These are phyloP conservation scores for Chaetophractus vellerosus DNA, from an alignment of 2,797 vertebrate species.

Conservation along the genomic window DNA sequence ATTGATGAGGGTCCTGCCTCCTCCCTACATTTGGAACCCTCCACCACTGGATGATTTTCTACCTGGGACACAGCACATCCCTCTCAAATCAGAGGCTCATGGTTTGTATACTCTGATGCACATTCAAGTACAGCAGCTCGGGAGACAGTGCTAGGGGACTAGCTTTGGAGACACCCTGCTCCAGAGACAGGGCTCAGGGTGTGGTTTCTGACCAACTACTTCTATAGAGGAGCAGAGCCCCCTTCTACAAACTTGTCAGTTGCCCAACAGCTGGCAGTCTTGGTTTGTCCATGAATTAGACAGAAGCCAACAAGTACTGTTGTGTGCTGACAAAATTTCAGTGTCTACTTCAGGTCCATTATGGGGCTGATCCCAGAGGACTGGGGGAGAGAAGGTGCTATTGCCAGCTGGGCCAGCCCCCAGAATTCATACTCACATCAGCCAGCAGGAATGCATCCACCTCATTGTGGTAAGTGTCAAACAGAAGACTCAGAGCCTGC, in stretches of 20 bases:
- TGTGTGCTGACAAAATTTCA: not conserved
- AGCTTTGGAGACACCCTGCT: not conserved
- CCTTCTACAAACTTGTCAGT: not conserved
- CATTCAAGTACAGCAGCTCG: not conserved
- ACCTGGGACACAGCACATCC: not conserved
- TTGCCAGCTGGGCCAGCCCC: not conserved
- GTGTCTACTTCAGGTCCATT: not conserved
- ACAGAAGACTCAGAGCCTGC: conserved; percentile 96
- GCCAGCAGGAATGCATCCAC: conserved; percentile 95
- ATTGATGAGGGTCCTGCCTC: not conserved
- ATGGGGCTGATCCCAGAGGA: not conserved
- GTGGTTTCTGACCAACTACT: not conserved
- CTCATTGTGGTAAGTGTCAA: conserved; percentile 97
- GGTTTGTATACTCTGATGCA: not conserved
- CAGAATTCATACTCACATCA: conserved; percentile 90
- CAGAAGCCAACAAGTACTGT: not conserved
- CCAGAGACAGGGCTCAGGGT: not conserved
- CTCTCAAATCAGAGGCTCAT: not conserved
- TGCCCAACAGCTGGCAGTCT: not conserved
- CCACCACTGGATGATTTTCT: not conserved
- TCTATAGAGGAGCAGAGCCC: not conserved
- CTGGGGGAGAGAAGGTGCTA: not conserved
- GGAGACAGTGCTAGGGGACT: not conserved
- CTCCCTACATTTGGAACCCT: not conserved
- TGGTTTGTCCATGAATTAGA: not conserved